phyloP scores from a whole-genome alignment of 2,113 vertebrate genomes.

The Scolopax mira region DNA sequence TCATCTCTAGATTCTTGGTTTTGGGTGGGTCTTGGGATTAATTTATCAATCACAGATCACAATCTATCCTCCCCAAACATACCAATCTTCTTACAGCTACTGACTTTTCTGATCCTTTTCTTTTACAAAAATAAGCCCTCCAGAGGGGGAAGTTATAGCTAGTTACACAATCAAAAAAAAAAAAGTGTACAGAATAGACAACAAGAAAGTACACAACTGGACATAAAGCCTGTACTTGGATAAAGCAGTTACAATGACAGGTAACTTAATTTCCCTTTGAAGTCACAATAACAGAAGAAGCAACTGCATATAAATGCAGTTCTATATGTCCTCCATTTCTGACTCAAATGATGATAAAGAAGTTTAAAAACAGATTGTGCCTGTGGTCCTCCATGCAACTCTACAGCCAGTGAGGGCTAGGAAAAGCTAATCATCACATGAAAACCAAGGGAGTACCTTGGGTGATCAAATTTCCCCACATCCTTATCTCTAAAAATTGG shows the following conservation, averaged over 20 bases:
- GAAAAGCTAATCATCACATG: background rate
- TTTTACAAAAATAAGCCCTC: background rate
- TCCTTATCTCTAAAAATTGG: background rate
- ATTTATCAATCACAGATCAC: background rate
- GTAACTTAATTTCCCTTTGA: background rate
- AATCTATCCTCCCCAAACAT: background rate
- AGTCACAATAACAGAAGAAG: background rate
- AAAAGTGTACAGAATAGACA: background rate
- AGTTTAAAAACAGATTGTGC: background rate
- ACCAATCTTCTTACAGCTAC: background rate
- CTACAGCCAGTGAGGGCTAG: background rate
- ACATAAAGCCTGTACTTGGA: background rate
- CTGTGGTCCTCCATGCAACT: background rate
- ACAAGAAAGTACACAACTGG: background rate
- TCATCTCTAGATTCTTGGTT: background rate
- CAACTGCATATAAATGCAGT: background rate
- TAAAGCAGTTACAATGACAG: background rate
- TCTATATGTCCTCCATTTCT: background rate
- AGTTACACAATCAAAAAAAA: background rate
- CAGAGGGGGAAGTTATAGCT: background rate
- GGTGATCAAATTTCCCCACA: background rate
- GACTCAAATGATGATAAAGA: background rate
- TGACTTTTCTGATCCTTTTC: background rate
- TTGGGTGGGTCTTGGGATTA: background rate
- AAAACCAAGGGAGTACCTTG: background rate